Base-by-base conservation (phyloP, 2,113 vertebrate genomes). In the Chascanopsetta lugubris region DNA sequence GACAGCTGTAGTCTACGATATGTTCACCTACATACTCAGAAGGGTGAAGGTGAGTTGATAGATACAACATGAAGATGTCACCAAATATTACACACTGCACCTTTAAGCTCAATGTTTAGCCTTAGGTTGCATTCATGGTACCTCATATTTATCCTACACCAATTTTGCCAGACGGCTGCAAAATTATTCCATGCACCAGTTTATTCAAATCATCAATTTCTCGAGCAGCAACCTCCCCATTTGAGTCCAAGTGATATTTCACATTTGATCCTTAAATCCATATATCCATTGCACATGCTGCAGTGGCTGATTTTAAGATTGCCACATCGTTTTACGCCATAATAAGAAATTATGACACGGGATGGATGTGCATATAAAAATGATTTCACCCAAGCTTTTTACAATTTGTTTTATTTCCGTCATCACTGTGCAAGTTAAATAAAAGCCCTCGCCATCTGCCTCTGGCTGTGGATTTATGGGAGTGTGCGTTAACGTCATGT, bases 371-470 rank as follows among this genome's bases (percentile, higher is more conserved):
- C 1, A 25, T 8, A 10, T 13, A 36, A 25, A 22, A 58, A 49
- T 10, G 1, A 22, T 38, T 46, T 29, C 15, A 26, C 30, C 29
- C 7, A 18, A 15, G n/a, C 17, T 11, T 53, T 49, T 25, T 48
- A 25, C 12, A 25, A 25, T 48, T 26, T 7, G 50, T 30, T 18
- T 46, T 22, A 53, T 65, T 36, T 27, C 22, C 38, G 11, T 57
- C 43, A 61, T 34, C 43, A 24, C 7, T 34, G 34, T 34, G 26
- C 25, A 34, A 42, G 17, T 60, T 38, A 18, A 60, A 65, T 24
- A 47, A 58, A 58, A 49, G n/a, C 6, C 6, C 8, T 6, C 24
- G 21, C 47, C 42, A 47, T 51, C 66, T 47, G 38, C 26, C 30
- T 46, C 10, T 10, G 38, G 51, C 59, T 46, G 38, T 38, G 45